Conservation (phyloP, 2,888 invertebrate species). For the Drosophila koepferae region DNA sequence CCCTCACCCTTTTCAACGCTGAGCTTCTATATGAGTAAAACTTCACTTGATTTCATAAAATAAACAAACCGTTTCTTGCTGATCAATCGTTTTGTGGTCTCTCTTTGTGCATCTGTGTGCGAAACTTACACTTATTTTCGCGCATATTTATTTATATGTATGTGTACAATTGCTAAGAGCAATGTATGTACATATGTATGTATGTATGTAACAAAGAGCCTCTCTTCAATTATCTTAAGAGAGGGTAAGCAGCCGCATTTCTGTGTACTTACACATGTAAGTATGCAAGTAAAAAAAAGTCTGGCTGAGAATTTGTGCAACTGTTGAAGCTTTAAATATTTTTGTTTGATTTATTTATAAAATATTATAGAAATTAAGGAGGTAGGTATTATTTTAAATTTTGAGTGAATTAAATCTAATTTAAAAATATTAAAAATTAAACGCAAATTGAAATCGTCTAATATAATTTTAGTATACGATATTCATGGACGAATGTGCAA, state of each 20-base stretch:
- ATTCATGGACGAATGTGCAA: not conserved
- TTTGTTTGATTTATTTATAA: not conserved
- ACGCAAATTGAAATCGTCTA: no score
- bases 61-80: not conserved
- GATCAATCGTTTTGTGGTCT: not conserved
- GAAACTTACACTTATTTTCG: no score
- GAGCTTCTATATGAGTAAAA: not conserved
- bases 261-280: not conserved
- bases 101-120: not conserved
- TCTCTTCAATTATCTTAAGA: not conserved
- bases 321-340: not conserved
- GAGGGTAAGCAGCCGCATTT: not conserved
- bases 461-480: not conserved
- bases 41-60: not conserved
- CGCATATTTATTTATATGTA: no score
- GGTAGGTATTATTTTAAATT: not conserved
- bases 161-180: not conserved
- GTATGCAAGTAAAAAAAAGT: not conserved
- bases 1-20: not conserved
- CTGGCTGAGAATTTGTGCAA: not conserved
- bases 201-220: not conserved
- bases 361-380: not conserved
- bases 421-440: not conserved
- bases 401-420: not conserved
- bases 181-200: no score